Base-by-base conservation (phyloP, 2,113 vertebrate species). In the Tylochromis polylepis region DNA sequence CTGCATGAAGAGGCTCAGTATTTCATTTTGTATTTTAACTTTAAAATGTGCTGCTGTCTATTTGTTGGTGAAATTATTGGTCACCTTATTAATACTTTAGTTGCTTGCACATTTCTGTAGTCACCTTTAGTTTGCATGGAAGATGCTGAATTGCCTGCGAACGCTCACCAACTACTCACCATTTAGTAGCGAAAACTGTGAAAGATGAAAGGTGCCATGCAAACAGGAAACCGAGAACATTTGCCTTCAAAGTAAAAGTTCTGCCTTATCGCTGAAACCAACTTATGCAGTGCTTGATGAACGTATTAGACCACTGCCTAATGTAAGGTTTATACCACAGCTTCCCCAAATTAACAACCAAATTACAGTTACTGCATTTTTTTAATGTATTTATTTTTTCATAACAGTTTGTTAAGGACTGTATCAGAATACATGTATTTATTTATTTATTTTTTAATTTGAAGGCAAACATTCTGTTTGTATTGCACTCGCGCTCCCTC, bases 381-480 rank as follows among this genome's bases (percentile, higher is more conserved):
- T 36, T 20, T 2, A 6, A 34, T 34, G 1, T 34, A 34, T 34
- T 34, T 34, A 31, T n/a, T 27, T 34, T 34, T 2, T 4, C 11
- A 65, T 65, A 65, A 65, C 60, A 65, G 60, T 65, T 65, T 60
- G 27, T 31, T 65, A 65, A 65, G 31, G 31, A n/a, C 31, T 65
- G 60, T 65, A 36, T 65, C 60, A n/a, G 31, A 65, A 65, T 65
- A 65, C 60, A n/a, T n/a, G n/a, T n/a, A n/a, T n/a, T n/a, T n/a
- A n/a, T n/a, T n/a, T n/a, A n/a, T n/a, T n/a, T n/a, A n/a, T n/a
- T n/a, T n/a, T n/a, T n/a, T n/a, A n/a, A n/a, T n/a, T n/a, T n/a
- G n/a, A n/a, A n/a, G n/a, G n/a, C n/a, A n/a, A n/a, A n/a, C n/a
- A n/a, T n/a, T n/a, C n/a, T n/a, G n/a, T n/a, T 62, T 62, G 31